Evolutionary conservation across 2,888 invertebrate genomes (phyloP), one percentile per base, ranked within the genome.

Genomic region (Sphecodes monilicornis): DNA sequence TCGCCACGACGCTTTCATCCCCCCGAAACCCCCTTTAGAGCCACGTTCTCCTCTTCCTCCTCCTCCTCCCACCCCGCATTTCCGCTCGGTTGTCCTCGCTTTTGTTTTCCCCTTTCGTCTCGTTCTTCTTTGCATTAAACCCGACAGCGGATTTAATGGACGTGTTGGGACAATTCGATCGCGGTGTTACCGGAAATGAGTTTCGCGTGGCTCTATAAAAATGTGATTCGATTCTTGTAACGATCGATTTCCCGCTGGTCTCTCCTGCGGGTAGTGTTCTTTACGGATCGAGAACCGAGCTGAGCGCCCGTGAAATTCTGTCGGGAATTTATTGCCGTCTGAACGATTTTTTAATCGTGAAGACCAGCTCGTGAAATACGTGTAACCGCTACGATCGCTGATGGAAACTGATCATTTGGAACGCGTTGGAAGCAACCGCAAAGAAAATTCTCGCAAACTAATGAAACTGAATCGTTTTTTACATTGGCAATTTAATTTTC

Each of bases 91-190:
- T 76, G 54, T 76, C 64, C 29, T 43, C 69, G 32, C 54, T 54
- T 78, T 85, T 76, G 41, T 66, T 70, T 22, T 36, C 50, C 69
- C 69, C 76, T 77, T 64, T 22, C 64, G 36, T 84, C 81, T 18
- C 29, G 54, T 76, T 64, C 70, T 73, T 82, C 70, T 82, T 60
- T 68, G 71, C 75, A 57, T 83, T 83, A 76, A 83, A 11, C 66
- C 82, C 43, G 70, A 41, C 71, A 54, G 29, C 64, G 43, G 66
- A 54, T 71, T 76, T 82, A 82, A 82, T 71, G 50, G 70, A 74
- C 82, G 82, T 29, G 69, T 50, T 82, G 70, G 60, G 69, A 82
- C 82, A 64, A 66, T 66, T 82, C 54, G 82, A 75, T 70, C 39
- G 41, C 50, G 36, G 39, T 26, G 26, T 68, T 43, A 41, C 26